Evolutionary conservation across 2,113 vertebrate genomes (phyloP).

Genomic region (Neofelis nebulosa): DNA sequence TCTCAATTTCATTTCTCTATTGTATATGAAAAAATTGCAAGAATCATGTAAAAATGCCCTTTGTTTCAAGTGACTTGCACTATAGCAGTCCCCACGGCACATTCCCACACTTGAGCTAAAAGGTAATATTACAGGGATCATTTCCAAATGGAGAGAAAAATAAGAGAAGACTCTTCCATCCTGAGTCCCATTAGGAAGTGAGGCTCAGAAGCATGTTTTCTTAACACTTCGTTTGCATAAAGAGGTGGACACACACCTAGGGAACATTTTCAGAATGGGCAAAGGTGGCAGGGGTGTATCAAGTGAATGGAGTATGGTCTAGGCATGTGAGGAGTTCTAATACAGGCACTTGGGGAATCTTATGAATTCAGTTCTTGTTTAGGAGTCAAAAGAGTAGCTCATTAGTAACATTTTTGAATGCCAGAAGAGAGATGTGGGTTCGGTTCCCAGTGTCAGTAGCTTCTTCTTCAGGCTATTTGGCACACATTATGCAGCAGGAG

Average conservation of each 20-base stretch:
- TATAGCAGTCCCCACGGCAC: background rate
- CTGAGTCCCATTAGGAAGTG: slow-evolving; percentile 1
- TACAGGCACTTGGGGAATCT: background rate
- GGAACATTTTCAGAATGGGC: background rate
- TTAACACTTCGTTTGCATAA: slow-evolving; percentile 13
- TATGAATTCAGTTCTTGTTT: slow-evolving; percentile 17
- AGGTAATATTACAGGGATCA: slow-evolving; percentile 5
- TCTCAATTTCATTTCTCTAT: slow-evolving; percentile 57
- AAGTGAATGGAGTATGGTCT: background rate
- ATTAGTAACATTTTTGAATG: slow-evolving; percentile 39
- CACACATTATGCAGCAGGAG: background rate
- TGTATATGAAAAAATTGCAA: slow-evolving; percentile 47
- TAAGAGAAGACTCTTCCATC: slow-evolving; percentile 51
- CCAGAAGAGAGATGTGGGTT: background rate
- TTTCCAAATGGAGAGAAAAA: slow-evolving; percentile 65
- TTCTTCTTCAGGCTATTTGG: slow-evolving; percentile 37
- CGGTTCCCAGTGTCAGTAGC: background rate
- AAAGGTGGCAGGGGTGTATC: background rate
- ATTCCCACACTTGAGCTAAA: slow-evolving; percentile 43
- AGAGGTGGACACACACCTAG: background rate
- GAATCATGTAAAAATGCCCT: slow-evolving; percentile 45
- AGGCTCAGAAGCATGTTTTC: slow-evolving; percentile 2
- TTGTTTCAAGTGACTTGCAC: slow-evolving; percentile 31
- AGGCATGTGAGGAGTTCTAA: background rate
- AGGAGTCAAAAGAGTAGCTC: background rate